Evolutionary conservation across 2,888 invertebrate species (phyloP).

Genomic region (Tinea semifulvella): DNA sequence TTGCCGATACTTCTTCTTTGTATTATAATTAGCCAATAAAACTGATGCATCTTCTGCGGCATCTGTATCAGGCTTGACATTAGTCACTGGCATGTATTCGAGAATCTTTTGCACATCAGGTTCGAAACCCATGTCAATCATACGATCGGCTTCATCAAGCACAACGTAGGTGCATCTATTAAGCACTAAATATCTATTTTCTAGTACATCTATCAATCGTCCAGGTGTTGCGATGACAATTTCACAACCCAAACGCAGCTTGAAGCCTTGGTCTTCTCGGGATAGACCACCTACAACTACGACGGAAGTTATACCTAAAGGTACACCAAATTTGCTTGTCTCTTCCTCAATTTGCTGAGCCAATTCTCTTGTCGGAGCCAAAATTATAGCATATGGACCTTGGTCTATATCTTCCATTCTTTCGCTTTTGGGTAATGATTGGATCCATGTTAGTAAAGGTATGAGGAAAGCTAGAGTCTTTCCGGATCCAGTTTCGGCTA

Average conservation of each 20-base stretch:
- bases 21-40: slow-evolving; percentile 91
- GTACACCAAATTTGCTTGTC: slow-evolving; percentile 95
- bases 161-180: slow-evolving; percentile 99
- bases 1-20: slow-evolving; percentile 97
- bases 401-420: slow-evolving; percentile 89
- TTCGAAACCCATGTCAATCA: slow-evolving; percentile 99
- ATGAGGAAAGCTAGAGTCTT: slow-evolving; percentile 99
- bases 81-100: slow-evolving; percentile 97
- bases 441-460: slow-evolving; percentile 97
- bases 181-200: slow-evolving; percentile 96
- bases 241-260: slow-evolving; percentile 96
- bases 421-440: slow-evolving; percentile 95
- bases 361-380: slow-evolving; percentile 99
- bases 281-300: slow-evolving; percentile 98
- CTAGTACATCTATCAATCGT: slow-evolving; percentile 97
- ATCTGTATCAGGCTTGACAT: slow-evolving; percentile 97
- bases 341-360: slow-evolving; percentile 99
- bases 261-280: slow-evolving; percentile 98
- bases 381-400: slow-evolving; percentile 98
- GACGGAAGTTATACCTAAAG: slow-evolving; percentile 91
- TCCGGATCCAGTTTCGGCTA: slow-evolving; percentile 98
- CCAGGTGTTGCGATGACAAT: slow-evolving; percentile 99
- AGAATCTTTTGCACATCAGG: slow-evolving; percentile 97
- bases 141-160: slow-evolving; percentile 95
- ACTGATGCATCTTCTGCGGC: slow-evolving; percentile 96